Conservation (phyloP, 2,888 invertebrate genomes). For the Metellina segmentata region DNA sequence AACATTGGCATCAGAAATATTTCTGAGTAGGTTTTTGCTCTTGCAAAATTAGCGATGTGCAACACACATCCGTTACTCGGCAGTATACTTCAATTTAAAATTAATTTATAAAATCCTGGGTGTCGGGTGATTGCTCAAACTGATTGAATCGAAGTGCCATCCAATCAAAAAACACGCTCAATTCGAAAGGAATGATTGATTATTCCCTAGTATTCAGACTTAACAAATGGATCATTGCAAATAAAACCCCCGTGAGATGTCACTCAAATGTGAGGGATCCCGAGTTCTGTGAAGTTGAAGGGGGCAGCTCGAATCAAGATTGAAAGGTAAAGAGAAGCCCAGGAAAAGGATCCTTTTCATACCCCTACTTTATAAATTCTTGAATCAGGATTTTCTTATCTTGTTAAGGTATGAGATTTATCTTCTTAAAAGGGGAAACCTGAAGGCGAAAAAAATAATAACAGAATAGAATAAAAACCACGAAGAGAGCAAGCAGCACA, state of each 20-base stretch:
- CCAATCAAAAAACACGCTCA: neutral
- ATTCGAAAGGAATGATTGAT: neutral
- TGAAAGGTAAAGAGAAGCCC: conserved; percentile 32
- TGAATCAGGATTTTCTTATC: conserved; percentile 65
- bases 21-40: no score
- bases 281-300: neutral
- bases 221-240: neutral
- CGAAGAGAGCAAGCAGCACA: neutral
- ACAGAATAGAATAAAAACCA: neutral
- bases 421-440: conserved; percentile 23
- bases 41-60: no score
- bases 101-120: neutral
- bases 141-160: neutral
- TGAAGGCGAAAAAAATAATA: conserved; percentile 3
- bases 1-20: no score
- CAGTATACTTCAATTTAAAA: no score
- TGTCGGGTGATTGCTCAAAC: neutral
- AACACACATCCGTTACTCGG: no score
- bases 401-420: conserved; percentile 65
- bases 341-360: conserved; percentile 20
- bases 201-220: neutral
- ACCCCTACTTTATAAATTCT: conserved; percentile 56
- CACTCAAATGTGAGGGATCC: neutral
- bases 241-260: neutral
- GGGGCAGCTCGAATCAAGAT: neutral